phyloP scores from a whole-genome alignment of 2,888 invertebrate genomes.

The Pachydiplax longipennis region DNA sequence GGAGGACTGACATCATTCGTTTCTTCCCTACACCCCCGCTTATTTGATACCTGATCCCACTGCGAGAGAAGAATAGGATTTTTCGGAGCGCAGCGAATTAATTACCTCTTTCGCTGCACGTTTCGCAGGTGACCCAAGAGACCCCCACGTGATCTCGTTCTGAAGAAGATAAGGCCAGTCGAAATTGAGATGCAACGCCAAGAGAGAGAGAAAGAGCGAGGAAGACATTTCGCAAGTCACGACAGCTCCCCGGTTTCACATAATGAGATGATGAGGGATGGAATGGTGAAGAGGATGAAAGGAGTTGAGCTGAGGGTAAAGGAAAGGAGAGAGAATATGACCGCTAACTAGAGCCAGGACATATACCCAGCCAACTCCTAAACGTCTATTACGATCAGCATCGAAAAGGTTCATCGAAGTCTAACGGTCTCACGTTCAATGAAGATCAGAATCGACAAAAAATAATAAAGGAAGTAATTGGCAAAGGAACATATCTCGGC shows the following conservation, averaged over 20 bases:
- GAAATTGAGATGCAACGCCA: neutral
- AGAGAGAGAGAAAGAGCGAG: neutral
- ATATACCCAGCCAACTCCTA: neutral
- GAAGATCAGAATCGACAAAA: too few relatives aligned
- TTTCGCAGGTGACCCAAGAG: neutral
- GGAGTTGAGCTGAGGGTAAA: neutral
- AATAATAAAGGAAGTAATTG: too few relatives aligned
- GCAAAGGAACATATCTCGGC: too few relatives aligned
- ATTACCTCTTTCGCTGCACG: neutral
- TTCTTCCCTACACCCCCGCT: neutral
- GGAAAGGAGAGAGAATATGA: neutral
- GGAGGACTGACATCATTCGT: neutral
- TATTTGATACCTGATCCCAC: neutral
- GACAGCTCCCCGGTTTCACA: constrained; percentile 1
- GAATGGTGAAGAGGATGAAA: neutral
- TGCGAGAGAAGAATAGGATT: neutral
- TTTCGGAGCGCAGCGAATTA: neutral
- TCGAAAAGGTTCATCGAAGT: too few relatives aligned
- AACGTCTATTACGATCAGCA: too few relatives aligned
- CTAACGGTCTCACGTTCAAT: too few relatives aligned
- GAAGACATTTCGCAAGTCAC: constrained; percentile 31
- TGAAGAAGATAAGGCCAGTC: neutral
- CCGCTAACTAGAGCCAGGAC: too few relatives aligned
- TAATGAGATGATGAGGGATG: constrained; percentile 19
- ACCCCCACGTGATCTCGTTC: too few relatives aligned